Percentiles rank a stretch among this genome's conserved stretches.
These are phyloP conservation scores for Mylabris sibirica DNA, from an alignment of 2,888 invertebrate genomes.

Conservation along the genomic window DNA sequence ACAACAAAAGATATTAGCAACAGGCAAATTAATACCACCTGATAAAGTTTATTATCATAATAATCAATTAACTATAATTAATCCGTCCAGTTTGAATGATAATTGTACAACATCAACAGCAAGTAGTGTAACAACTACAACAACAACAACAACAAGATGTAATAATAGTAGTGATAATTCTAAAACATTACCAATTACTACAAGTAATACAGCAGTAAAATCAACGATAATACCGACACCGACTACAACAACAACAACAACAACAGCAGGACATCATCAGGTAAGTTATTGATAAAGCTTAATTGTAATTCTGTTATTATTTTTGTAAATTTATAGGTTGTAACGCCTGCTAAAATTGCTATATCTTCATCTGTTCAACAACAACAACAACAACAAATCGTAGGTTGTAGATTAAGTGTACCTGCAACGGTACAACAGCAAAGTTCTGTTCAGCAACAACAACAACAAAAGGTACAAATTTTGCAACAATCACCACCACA, in stretches of 20 bases:
- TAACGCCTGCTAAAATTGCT: slow-evolving; percentile 24
- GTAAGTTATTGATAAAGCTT: slow-evolving; percentile 4
- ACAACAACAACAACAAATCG: slow-evolving; percentile 20
- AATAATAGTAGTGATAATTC: background rate
- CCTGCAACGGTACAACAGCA: slow-evolving; percentile 20
- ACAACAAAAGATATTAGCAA: slow-evolving; percentile 75
- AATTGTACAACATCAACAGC: slow-evolving; percentile 26
- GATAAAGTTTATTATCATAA: slow-evolving; percentile 63
- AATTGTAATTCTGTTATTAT: background rate
- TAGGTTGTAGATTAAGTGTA: slow-evolving; percentile 21
- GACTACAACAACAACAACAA: slow-evolving; percentile 30
- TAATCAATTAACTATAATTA: slow-evolving; percentile 62
- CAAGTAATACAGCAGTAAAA: background rate
- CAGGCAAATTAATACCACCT: slow-evolving; percentile 73
- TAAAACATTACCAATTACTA: background rate
- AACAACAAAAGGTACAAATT: slow-evolving; percentile 32
- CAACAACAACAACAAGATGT: slow-evolving; percentile 29
- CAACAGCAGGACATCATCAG: slow-evolving; percentile 24
- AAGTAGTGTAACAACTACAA: slow-evolving; percentile 17
- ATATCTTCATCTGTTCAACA: slow-evolving; percentile 38
- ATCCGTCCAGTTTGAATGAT: slow-evolving; percentile 54
- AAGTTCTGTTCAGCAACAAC: slow-evolving; percentile 31
- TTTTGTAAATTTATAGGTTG: background rate
- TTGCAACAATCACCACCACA: slow-evolving; percentile 36
- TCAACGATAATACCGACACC: slow-evolving; percentile 19